Conservation (phyloP, 2,797 vertebrate species). For the Coluber constrictor region DNA sequence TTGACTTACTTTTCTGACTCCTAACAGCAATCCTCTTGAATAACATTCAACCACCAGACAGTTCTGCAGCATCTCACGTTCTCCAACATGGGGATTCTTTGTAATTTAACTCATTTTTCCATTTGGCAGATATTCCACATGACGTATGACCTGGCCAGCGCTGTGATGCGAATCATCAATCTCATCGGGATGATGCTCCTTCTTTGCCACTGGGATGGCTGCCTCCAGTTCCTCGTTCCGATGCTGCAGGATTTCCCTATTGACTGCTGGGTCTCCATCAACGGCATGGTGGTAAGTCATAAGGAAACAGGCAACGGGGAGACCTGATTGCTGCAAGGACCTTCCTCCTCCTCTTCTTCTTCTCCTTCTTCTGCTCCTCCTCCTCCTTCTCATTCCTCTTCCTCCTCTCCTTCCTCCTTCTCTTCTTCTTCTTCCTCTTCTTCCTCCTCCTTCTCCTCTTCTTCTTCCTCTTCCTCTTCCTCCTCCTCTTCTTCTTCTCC, state of each 20-base stretch:
- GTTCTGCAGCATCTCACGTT: not conserved
- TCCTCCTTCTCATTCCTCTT: no score
- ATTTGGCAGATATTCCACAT: slow-evolving; percentile 88
- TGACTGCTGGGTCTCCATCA: slow-evolving; percentile 95
- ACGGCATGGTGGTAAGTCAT: slow-evolving; percentile 91
- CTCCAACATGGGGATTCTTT: not conserved
- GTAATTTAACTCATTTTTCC: not conserved
- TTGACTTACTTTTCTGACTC: not conserved
- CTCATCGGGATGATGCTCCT: slow-evolving; percentile 95
- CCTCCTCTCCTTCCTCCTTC: accelerated
- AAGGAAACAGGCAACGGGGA: not conserved
- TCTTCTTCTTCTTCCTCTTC: accelerated
- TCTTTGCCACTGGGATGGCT: slow-evolving; percentile 94
- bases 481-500: accelerated
- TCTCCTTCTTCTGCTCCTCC: accelerated
- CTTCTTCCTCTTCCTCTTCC: accelerated
- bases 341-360: no score
- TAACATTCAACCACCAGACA: not conserved
- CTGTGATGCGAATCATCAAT: slow-evolving; percentile 92
- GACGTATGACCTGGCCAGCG: slow-evolving; percentile 95
- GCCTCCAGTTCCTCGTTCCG: slow-evolving; percentile 93
- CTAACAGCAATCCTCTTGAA: not conserved
- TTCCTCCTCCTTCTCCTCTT: accelerated
- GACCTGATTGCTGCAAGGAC: not conserved
- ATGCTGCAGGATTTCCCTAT: slow-evolving; percentile 94